Base-by-base conservation (phyloP, 2,888 invertebrate genomes). In the Drosophila acutilabella region DNA sequence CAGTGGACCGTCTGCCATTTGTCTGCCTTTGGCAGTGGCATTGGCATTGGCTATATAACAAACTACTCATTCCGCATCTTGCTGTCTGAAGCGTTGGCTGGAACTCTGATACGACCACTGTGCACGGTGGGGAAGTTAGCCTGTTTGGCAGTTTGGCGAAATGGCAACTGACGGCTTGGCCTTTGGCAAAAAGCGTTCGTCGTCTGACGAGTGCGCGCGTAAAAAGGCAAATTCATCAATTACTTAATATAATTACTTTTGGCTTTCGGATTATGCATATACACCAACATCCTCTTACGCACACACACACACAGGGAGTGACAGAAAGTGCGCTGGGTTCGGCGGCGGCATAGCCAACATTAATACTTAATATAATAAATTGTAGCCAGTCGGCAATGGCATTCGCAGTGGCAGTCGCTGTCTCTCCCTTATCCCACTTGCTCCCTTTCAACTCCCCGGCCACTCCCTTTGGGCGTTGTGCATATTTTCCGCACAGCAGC, bases 191-290 rank as follows among this genome's bases (percentile, higher is more conserved):
- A 58, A 73, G 44, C 52, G 57, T 48, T 64, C 42, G 53, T 20
- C 54, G 76, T 74, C 76, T 64, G 72, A 71, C 67, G 64, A 64
- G 44, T 65, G 66, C 69, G n/a, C 87, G 82, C 87, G 80, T 65
- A 84, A 88, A 85, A 81, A 79, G 85, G 86, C 87, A 86, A 88
- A 89, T 89, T 89, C 90, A 89, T 89, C 89, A 89, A 89, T 89
- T 89, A 89, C 89, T 89, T 89, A 89, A 90, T 89, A 88, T 89
- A 89, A 89, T 89, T 89, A 89, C 89, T 89, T 89, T 90, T 89
- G 89, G 89, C 90, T 89, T 90, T 90, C 87, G 90, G 88, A 89
- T 88, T 89, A 89, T 90, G 89, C 89, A 89, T 74, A 81, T 74
- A 78, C 65, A 78, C 77, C 68, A 59, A 64, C 59, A 38, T 52